Conservation (phyloP, 1,140 invertebrate species). For the Zaprionus lachaisei region DNA sequence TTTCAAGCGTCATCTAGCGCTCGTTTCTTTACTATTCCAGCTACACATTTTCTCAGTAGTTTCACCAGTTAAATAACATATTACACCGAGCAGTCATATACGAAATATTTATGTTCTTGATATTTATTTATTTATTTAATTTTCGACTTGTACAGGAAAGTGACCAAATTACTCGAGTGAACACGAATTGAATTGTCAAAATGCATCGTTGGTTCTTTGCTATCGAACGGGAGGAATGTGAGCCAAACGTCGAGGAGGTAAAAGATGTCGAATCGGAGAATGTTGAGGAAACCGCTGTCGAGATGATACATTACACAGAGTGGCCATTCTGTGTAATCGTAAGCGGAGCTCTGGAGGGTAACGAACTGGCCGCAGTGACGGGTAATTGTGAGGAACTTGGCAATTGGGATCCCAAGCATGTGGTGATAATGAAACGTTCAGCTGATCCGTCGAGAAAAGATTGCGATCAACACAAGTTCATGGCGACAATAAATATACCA, state of each 20-base stretch:
- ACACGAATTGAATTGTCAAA: not conserved
- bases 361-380: slow-evolving; percentile 84
- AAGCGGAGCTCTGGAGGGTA: slow-evolving; percentile 39
- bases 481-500: slow-evolving; percentile 86
- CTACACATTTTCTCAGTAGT: not conserved
- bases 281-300: not conserved
- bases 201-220: slow-evolving; percentile 81
- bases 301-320: slow-evolving; percentile 36
- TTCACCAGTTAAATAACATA: not conserved
- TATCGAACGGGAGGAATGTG: slow-evolving; percentile 60
- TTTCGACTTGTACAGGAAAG: not conserved
- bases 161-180: not conserved
- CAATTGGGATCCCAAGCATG: slow-evolving; percentile 84
- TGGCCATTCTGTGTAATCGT: slow-evolving; percentile 64
- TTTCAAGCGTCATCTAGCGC: not conserved
- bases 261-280: not conserved
- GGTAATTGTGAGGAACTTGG: slow-evolving; percentile 85
- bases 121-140: too few species aligned
- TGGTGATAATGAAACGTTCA: slow-evolving; percentile 82
- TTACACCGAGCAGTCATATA: not conserved
- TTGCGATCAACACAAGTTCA: slow-evolving; percentile 81
- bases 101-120: not conserved
- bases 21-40: not conserved
- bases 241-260: not conserved
- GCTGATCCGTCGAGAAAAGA: slow-evolving; percentile 1